Conservation (phyloP, 2,113 vertebrate species). For the Rhinopomastus cyanomelas region DNA sequence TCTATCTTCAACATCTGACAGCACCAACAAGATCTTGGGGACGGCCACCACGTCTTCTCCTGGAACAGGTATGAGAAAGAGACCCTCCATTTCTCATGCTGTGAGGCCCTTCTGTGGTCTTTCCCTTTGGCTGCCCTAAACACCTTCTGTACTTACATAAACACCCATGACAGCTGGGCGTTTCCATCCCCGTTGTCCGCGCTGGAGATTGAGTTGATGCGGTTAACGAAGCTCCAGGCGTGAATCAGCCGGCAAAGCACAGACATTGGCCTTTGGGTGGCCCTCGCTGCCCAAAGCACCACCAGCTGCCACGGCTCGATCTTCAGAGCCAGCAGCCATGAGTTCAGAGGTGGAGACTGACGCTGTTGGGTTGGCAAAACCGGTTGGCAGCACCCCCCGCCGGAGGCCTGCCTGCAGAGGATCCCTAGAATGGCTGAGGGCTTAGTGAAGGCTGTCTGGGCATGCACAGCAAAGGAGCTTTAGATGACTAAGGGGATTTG, state of each 20-base stretch:
- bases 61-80: not conserved
- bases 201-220: not conserved
- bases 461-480: constrained; percentile 25
- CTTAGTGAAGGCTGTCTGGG: not conserved
- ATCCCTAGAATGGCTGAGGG: not conserved
- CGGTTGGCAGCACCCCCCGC: not conserved
- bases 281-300: not conserved
- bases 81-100: not conserved
- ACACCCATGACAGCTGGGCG: not conserved
- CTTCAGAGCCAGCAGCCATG: not conserved
- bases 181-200: not conserved
- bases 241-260: not conserved
- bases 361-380: not conserved
- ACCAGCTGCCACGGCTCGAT: not conserved
- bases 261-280: not conserved
- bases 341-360: not conserved
- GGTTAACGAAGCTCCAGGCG: not conserved
- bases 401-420: not conserved
- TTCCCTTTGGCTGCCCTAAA: not conserved
- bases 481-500: constrained; percentile 42
- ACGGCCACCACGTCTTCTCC: fast-evolving
- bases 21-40: not conserved
- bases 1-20: not conserved
- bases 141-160: no score
- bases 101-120: not conserved